These are phyloP conservation scores for Nemapogon koenigi DNA, from an alignment of 2,888 invertebrate genomes.

Conservation along the genomic window DNA sequence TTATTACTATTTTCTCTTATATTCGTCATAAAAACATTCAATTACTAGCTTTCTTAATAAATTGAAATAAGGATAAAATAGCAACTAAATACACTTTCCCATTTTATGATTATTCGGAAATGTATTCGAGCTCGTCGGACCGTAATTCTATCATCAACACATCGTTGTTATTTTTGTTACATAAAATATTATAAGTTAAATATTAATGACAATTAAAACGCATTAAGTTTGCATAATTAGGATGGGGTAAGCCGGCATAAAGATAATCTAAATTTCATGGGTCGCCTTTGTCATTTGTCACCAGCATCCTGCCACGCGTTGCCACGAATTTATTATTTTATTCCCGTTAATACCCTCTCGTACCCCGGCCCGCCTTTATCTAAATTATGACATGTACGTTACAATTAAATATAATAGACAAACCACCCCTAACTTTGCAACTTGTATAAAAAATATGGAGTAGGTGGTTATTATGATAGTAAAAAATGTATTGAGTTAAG, in stretches of 20 bases:
- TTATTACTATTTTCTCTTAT: no score
- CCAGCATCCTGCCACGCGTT: slow-evolving; percentile 61
- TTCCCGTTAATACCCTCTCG: slow-evolving; percentile 28
- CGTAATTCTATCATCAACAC: no score
- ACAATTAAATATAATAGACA: slow-evolving; percentile 39
- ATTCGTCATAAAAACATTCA: no score
- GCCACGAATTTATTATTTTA: slow-evolving; percentile 50
- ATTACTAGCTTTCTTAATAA: no score
- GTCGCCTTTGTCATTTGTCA: slow-evolving; percentile 51
- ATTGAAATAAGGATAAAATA: no score
- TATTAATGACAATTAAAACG: slow-evolving; percentile 16
- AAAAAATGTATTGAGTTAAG: no score
- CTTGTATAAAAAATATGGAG: slow-evolving; percentile 5
- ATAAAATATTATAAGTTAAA: neutral
- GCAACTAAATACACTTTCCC: no score
- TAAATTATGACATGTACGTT: slow-evolving; percentile 27
- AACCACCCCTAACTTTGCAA: slow-evolving; percentile 15
- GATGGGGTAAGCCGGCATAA: slow-evolving; percentile 39
- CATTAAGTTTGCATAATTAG: slow-evolving; percentile 48
- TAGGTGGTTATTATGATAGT: no score
- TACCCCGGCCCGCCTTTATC: slow-evolving; percentile 38
- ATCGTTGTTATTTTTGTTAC: neutral
- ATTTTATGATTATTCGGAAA: no score
- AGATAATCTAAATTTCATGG: slow-evolving; percentile 61
- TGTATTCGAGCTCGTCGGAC: no score